These are phyloP conservation scores for Augiades crinisus DNA, from an alignment of 2,888 invertebrate genomes.

Conservation along the genomic window DNA sequence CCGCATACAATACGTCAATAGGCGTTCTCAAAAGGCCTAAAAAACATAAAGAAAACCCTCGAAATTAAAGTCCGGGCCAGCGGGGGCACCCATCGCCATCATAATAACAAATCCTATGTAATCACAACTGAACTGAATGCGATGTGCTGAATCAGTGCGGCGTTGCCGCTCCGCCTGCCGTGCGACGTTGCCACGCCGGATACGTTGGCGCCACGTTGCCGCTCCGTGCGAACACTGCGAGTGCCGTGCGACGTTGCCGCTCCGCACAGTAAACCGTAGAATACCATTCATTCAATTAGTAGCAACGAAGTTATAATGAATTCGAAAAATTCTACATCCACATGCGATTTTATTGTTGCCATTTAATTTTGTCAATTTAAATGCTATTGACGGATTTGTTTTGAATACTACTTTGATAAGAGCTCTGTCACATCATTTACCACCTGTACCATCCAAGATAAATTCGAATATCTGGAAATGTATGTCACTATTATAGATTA, in stretches of 20 bases:
- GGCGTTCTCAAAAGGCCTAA: not conserved
- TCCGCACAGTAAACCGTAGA: constrained; percentile 57
- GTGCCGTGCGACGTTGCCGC: constrained; percentile 65
- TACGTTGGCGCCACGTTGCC: constrained; percentile 69
- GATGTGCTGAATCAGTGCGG: constrained; percentile 72
- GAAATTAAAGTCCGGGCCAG: constrained; percentile 35
- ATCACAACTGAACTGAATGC: constrained; percentile 47
- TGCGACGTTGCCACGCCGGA: constrained; percentile 56
- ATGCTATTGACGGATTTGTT: not conserved
- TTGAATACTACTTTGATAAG: not conserved
- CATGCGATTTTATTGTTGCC: constrained; percentile 15
- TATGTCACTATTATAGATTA: too few species aligned
- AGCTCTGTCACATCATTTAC: too few species aligned
- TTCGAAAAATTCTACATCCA: constrained; percentile 44
- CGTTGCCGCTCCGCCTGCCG: constrained; percentile 56
- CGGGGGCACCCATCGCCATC: not conserved
- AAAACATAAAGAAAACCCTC: constrained; percentile 27
- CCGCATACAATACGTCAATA: too few species aligned
- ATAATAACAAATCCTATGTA: constrained; percentile 27
- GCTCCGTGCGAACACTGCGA: constrained; percentile 48
- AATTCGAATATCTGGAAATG: too few species aligned
- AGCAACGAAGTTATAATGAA: constrained; percentile 47
- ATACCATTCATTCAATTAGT: constrained; percentile 72
- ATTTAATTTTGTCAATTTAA: constrained; percentile 3
- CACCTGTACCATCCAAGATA: too few species aligned